A percentile compares a stretch with the other conserved stretches of the same genome.
Evolutionary conservation across 1,140 invertebrate genomes (phyloP).

Genomic region (Dryas iulia): DNA sequence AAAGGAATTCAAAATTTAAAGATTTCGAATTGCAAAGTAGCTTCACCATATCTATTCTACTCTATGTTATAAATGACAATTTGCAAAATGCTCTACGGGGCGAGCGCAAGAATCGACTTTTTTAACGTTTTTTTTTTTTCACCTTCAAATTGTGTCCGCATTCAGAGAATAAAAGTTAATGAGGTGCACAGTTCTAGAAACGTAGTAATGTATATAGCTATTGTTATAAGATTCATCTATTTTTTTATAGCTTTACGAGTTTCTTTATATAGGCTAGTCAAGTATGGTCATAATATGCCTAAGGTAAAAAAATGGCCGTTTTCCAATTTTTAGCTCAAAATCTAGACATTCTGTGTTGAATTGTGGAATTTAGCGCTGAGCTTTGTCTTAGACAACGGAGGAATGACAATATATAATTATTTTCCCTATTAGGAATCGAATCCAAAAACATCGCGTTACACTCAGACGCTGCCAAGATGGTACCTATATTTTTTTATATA

Average conservation of each 20-base stretch:
- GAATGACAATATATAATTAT: too few relatives aligned
- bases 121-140: constrained; percentile 8
- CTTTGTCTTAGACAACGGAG: too few relatives aligned
- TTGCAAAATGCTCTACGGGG: constrained; percentile 13
- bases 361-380: too few relatives aligned
- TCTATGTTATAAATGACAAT: constrained; percentile 23
- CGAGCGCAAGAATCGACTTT: constrained; percentile 10
- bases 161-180: constrained; percentile 26
- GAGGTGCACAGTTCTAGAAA: constrained; percentile 18
- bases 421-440: too few relatives aligned
- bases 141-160: constrained; percentile 18
- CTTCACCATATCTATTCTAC: background rate
- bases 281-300: too few relatives aligned
- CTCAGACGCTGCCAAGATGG: too few relatives aligned
- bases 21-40: background rate
- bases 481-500: too few relatives aligned
- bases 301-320: too few relatives aligned
- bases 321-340: too few relatives aligned
- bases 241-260: background rate
- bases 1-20: background rate
- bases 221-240: background rate
- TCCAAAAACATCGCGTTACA: too few relatives aligned
- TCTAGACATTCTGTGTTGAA: too few relatives aligned
- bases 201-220: background rate
- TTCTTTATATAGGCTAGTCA: too few relatives aligned